Base-by-base conservation (phyloP, 2,797 vertebrate species). In the Vipera ursinii region DNA sequence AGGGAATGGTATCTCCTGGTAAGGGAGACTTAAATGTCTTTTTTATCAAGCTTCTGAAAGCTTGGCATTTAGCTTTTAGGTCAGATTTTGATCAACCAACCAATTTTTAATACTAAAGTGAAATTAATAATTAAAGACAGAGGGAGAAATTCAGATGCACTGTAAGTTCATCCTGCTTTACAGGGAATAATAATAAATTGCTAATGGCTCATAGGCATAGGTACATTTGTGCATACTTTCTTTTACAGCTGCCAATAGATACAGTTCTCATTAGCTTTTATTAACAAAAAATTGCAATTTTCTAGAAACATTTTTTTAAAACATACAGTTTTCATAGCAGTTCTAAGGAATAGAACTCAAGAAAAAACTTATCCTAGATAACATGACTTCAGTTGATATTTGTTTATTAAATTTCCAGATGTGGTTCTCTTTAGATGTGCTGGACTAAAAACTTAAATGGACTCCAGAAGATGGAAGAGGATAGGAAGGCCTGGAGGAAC, bases 111-210 rank as follows among this genome's bases (percentile, higher is more conserved):
- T 55, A 28, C 20, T 48, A 86, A n/a, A 82, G 53, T 5, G 38
- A 86, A 87, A 86, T 63, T 86, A 44, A 91, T 55, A 44, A 82
- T 82, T 78, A 10, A n/a, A 7, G 22, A 63, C 8, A 63, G 13
- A 28, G 10, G 22, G 82, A 28, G 20, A 65, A 26, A 38, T 91
- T 87, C 20, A 38, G 59, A 26, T 87, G 28, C 28, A 63, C 13
- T 13, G 20, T 13, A 93, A 1, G 6, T 92, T 95, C 86, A 93
- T 88, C 89, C 60, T 14, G 90, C 13, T 14, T 65, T 78, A 0
- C 89, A 65, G 60, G 93, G 89, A 88, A 86, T 93, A 90, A 93
- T 92, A 91, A 92, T 94, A 95, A 95, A 93, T 92, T 89, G 59
- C 90, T 92, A 94, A 48, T 63, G 59, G 44, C 57, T 78, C 20